These are phyloP conservation scores for Nephotettix cincticeps DNA, from an alignment of 1,140 invertebrate species.

Conservation along the genomic window DNA sequence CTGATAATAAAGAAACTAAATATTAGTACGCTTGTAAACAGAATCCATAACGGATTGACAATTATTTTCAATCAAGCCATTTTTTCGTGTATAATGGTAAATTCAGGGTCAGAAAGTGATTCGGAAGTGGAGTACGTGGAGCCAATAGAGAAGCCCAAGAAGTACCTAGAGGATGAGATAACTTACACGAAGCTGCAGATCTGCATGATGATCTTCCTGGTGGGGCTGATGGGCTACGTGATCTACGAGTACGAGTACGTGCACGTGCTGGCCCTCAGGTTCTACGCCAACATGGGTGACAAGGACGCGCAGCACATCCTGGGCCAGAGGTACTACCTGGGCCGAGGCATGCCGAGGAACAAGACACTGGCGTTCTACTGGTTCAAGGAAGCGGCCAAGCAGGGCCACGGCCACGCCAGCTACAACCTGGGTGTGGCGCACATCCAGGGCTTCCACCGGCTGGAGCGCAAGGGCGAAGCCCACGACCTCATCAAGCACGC, in stretches of 20 bases:
- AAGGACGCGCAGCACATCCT: slow-evolving; percentile 10
- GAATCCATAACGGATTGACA: too few relatives aligned
- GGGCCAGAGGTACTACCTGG: neutral
- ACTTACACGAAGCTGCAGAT: neutral
- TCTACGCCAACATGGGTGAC: slow-evolving; percentile 13
- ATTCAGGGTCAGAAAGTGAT: too few relatives aligned
- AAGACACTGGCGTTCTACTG: slow-evolving; percentile 6
- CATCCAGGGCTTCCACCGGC: neutral
- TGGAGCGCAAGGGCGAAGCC: slow-evolving; percentile 6
- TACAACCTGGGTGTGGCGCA: slow-evolving; percentile 11
- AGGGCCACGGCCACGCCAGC: slow-evolving; percentile 6
- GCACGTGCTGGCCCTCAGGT: slow-evolving; percentile 35
- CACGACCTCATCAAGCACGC: slow-evolving; percentile 12
- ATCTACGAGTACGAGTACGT: slow-evolving; percentile 54
- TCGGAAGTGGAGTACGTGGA: too few relatives aligned
- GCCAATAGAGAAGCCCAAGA: neutral
- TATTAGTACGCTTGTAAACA: too few relatives aligned
- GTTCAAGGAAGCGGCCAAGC: slow-evolving; percentile 4
- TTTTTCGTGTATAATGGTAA: too few relatives aligned
- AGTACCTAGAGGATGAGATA: neutral
- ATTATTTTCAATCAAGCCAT: too few relatives aligned
- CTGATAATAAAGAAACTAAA: too few relatives aligned
- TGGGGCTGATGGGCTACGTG: slow-evolving; percentile 53
- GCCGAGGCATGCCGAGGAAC: neutral
- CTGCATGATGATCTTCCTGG: neutral